Evolutionary conservation across 2,797 vertebrate genomes (phyloP).

Genomic region (Discoglossus pictus): DNA sequence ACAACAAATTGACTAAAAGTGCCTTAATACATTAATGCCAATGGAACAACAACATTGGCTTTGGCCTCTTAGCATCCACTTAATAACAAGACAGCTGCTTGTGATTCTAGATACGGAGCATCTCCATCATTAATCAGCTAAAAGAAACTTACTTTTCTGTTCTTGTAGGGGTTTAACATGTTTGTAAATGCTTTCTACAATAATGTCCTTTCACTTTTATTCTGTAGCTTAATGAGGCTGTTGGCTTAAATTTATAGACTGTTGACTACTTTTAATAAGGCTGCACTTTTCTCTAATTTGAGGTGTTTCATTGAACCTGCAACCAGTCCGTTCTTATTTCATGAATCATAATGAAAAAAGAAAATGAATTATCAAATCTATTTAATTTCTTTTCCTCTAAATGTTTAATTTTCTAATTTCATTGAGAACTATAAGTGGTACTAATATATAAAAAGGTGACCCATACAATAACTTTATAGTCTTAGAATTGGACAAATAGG

Average conservation of each 20-base stretch:
- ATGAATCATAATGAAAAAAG: constrained; percentile 7
- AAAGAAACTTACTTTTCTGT: constrained; percentile 6
- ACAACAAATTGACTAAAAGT: constrained; percentile 17
- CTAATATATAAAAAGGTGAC: no score
- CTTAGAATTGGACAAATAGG: no score
- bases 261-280: constrained; percentile 11
- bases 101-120: constrained; percentile 29
- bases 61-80: neutral
- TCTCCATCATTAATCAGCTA: constrained; percentile 36
- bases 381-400: no score
- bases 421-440: no score
- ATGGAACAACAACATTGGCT: neutral
- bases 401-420: no score
- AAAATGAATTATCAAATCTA: no score
- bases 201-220: constrained; percentile 5
- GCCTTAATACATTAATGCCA: constrained; percentile 30
- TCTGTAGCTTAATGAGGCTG: neutral
- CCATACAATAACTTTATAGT: no score
- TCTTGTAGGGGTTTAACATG: constrained; percentile 6
- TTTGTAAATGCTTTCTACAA: constrained; percentile 3
- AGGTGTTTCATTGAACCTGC: neutral
- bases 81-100: constrained; percentile 20
- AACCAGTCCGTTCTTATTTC: neutral
- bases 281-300: constrained; percentile 15
- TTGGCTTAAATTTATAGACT: neutral